Evolutionary conservation across 2,888 invertebrate genomes (phyloP).

Genomic region (Carterocephalus palaemon): DNA sequence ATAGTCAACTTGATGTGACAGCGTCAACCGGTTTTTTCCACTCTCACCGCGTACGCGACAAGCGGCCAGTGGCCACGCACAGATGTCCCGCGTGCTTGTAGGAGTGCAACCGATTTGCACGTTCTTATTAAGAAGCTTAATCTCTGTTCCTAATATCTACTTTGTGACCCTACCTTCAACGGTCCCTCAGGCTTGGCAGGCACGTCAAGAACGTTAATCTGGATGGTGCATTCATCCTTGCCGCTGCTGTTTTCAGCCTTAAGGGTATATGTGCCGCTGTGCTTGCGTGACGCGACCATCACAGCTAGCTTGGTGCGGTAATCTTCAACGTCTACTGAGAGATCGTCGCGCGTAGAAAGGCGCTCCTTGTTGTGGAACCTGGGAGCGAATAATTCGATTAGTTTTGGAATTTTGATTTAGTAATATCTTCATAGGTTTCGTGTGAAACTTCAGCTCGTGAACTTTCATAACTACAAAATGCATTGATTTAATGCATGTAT

Average conservation of each 20-base stretch:
- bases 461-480: too few species aligned
- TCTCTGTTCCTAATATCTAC: too few species aligned
- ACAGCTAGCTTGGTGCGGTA: constrained; percentile 91
- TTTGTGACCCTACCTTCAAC: constrained; percentile 86
- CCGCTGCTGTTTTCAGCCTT: constrained; percentile 95
- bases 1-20: too few species aligned
- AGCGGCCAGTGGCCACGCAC: too few species aligned
- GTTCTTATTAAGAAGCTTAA: too few species aligned
- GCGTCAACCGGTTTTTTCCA: too few species aligned
- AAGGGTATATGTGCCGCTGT: constrained; percentile 89
- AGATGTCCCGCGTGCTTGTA: too few species aligned
- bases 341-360: constrained; percentile 82
- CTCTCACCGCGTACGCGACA: too few species aligned
- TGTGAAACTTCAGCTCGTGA: too few species aligned
- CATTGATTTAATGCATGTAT: too few species aligned
- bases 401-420: not conserved
- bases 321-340: constrained; percentile 88
- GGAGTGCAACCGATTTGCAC: too few species aligned
- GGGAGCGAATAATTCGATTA: constrained; percentile 7
- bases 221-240: constrained; percentile 91
- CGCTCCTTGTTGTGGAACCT: constrained; percentile 91
- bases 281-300: constrained; percentile 84
- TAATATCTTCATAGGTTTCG: too few species aligned
- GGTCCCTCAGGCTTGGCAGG: constrained; percentile 97
- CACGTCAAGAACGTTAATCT: constrained; percentile 90